These are phyloP conservation scores for silkworm (Bombyx mori) DNA, from an alignment of 1,140 invertebrate species.

Conservation along the genomic window DNA sequence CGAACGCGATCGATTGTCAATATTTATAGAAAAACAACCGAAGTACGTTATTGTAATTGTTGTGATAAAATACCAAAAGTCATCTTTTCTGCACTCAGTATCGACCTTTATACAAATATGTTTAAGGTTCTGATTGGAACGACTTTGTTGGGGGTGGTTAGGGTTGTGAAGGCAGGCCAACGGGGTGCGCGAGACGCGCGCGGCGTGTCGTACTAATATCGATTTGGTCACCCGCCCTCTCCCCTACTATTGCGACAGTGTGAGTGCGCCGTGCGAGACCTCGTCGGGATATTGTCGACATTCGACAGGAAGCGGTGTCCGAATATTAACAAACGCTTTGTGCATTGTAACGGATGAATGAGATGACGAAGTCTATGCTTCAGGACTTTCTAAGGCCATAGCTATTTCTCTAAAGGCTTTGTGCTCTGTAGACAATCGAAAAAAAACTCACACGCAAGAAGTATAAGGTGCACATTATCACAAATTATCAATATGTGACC, in stretches of 20 bases:
- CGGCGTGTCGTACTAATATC: conserved; percentile 61
- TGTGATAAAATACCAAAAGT: too few species aligned
- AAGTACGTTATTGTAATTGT: too few species aligned
- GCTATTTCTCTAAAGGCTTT: too few species aligned
- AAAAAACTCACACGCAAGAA: too few species aligned
- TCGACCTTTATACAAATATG: conserved; percentile 42
- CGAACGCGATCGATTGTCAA: conserved; percentile 11
- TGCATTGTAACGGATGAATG: conserved; percentile 19
- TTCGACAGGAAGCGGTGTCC: conserved; percentile 27
- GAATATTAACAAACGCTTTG: conserved; percentile 46
- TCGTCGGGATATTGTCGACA: conserved; percentile 39
- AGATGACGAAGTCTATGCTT: conserved; percentile 9
- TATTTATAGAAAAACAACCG: conserved; percentile 5
- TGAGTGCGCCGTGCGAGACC: conserved; percentile 58
- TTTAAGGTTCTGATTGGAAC: conserved; percentile 57
- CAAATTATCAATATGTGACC: too few species aligned
- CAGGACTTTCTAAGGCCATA: not conserved
- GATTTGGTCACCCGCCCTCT: conserved; percentile 62
- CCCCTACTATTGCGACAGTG: conserved; percentile 61
- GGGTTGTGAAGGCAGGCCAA: conserved; percentile 44
- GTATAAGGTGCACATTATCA: too few species aligned
- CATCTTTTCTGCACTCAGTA: conserved; percentile 17
- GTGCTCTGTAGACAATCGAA: too few species aligned
- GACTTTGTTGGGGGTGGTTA: conserved; percentile 62
- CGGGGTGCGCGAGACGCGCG: conserved; percentile 36